Percentiles rank a stretch among this genome's conserved stretches.
These are phyloP conservation scores for Clarias magur DNA, from an alignment of 2,113 vertebrate species.

Conservation along the genomic window DNA sequence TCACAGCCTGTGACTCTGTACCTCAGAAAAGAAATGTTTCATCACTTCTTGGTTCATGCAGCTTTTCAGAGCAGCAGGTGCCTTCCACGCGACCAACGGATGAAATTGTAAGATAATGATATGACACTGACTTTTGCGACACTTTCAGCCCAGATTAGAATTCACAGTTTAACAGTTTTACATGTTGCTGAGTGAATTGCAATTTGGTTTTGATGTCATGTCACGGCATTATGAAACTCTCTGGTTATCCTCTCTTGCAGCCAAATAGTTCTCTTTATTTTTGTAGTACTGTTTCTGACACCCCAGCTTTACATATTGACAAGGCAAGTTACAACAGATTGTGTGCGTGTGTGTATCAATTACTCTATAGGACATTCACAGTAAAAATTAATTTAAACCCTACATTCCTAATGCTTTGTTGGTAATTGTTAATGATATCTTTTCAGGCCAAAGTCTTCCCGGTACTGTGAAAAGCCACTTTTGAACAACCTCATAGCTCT, in stretches of 20 bases:
- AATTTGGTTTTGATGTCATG: not conserved
- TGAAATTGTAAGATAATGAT: slow-evolving; percentile 69
- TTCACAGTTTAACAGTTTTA: not conserved
- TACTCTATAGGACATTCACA: not conserved
- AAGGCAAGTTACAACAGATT: slow-evolving; percentile 61
- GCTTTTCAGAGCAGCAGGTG: slow-evolving; percentile 72
- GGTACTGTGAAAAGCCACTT: slow-evolving; percentile 73
- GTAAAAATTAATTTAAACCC: not conserved
- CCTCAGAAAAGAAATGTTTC: slow-evolving; percentile 63
- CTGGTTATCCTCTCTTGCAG: slow-evolving; percentile 56
- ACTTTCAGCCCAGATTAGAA: not conserved
- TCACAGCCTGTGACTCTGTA: not conserved
- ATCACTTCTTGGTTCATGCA: slow-evolving; percentile 68
- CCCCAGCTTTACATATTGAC: slow-evolving; percentile 72
- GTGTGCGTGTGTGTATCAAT: not conserved
- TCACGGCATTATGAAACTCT: not conserved
- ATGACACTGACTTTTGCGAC: not conserved
- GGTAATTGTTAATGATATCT: slow-evolving; percentile 19
- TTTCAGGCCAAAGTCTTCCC: slow-evolving; percentile 68
- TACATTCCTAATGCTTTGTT: not conserved
- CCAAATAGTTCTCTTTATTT: slow-evolving; percentile 70
- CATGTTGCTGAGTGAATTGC: not conserved
- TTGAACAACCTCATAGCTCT: slow-evolving; percentile 70
- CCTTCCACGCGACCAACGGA: slow-evolving; percentile 64
- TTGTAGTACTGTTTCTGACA: slow-evolving; percentile 63